Conservation (phyloP, 2,888 invertebrate genomes). For the Chrysotoxum bicinctum region DNA sequence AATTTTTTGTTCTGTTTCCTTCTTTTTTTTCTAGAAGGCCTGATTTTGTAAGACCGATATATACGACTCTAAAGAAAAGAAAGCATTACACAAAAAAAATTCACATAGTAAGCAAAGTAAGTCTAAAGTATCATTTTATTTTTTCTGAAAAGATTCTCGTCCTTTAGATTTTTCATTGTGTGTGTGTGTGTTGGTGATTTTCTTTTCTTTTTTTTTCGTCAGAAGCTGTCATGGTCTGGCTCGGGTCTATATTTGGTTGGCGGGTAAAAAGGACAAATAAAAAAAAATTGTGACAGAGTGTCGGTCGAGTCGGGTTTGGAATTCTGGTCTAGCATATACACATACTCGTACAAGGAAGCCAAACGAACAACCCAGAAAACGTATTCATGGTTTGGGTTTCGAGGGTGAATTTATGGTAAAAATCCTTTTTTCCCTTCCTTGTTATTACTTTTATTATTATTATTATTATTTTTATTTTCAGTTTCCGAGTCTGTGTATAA, state of each 20-base stretch:
- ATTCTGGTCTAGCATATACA: constrained; percentile 15
- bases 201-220: neutral
- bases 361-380: neutral
- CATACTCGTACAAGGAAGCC: neutral
- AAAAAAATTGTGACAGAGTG: constrained; percentile 62
- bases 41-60: constrained; percentile 33
- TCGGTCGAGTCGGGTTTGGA: constrained; percentile 38
- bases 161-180: constrained; percentile 26
- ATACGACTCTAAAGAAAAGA: constrained; percentile 10
- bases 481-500: constrained; percentile 34
- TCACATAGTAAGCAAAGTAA: constrained; percentile 52
- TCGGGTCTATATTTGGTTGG: constrained; percentile 22
- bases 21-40: neutral
- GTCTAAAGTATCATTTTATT: constrained; percentile 59
- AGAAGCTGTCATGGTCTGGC: constrained; percentile 19
- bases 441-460: constrained; percentile 68
- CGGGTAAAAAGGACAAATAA: constrained; percentile 13
- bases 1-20: constrained; percentile 19
- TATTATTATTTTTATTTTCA: constrained; percentile 70
- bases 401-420: constrained; percentile 60
- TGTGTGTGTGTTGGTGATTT: constrained; percentile 9
- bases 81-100: constrained; percentile 17
- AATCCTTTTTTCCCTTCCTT: constrained; percentile 65
- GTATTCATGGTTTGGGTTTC: constrained; percentile 17
- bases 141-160: constrained; percentile 50